Evolutionary conservation across 1,140 invertebrate species (phyloP).

Genomic region (Heterodera schachtii): DNA sequence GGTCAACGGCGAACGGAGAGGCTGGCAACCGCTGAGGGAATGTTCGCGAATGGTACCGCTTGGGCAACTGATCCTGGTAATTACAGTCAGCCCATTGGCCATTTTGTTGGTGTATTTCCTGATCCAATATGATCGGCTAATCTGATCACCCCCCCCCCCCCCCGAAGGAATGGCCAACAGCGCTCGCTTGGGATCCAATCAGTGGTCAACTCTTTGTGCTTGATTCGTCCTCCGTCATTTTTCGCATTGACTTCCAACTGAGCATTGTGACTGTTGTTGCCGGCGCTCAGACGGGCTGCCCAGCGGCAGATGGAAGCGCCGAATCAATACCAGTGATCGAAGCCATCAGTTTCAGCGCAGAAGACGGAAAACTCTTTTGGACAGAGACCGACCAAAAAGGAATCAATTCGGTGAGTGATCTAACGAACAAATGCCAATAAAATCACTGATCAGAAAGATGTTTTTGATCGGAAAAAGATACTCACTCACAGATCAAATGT

Average conservation of each 20-base stretch:
- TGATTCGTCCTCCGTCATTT: conserved; percentile 22
- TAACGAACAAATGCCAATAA: no score
- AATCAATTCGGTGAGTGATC: conserved; percentile 9
- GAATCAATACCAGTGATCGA: conserved; percentile 5
- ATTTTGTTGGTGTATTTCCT: background rate
- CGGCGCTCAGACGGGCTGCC: conserved; percentile 25
- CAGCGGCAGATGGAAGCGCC: background rate
- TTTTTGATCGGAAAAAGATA: background rate
- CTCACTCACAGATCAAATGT: conserved; percentile 1
- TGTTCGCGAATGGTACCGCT: conserved; percentile 4
- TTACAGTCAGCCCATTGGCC: no score
- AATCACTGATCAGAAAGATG: conserved; percentile 12
- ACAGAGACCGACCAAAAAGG: conserved; percentile 23
- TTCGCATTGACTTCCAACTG: conserved; percentile 16
- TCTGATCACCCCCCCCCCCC: background rate
- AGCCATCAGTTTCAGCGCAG: conserved; percentile 12
- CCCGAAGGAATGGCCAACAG: conserved; percentile 25
- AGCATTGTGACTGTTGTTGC: conserved; percentile 5
- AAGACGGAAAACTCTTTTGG: conserved; percentile 8
- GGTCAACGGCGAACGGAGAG: background rate
- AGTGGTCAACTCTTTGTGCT: conserved; percentile 14
- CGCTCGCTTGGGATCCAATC: conserved; percentile 17
- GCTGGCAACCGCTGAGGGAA: conserved; percentile 12
- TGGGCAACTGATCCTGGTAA: conserved; percentile 22
- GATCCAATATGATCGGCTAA: background rate